These are phyloP conservation scores for Ciona savignyi DNA, from an alignment of 23 tunicate genomes.

Conservation along the genomic window DNA sequence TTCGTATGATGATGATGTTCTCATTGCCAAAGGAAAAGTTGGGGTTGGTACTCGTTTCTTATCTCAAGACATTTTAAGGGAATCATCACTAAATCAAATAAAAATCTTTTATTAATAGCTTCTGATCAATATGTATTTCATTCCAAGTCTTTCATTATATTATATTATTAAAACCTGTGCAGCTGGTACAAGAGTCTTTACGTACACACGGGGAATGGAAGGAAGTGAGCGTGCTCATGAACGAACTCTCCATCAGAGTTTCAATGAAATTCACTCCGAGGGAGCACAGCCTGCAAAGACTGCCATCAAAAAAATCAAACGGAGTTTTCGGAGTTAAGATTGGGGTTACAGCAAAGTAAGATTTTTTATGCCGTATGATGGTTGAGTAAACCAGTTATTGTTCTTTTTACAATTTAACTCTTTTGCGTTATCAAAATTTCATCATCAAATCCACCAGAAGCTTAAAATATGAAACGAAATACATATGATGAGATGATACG, in stretches of 20 bases:
- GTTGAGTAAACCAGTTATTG: too few species aligned
- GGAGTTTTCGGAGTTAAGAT: slow-evolving; percentile 87
- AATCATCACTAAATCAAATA: too few species aligned
- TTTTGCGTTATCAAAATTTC: too few species aligned
- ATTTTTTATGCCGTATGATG: background rate
- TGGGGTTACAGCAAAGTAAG: slow-evolving; percentile 60
- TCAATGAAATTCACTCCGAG: slow-evolving; percentile 75
- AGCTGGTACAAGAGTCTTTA: slow-evolving; percentile 65
- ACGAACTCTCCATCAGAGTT: slow-evolving; percentile 57
- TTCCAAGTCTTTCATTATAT: too few species aligned
- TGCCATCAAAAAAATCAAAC: slow-evolving; percentile 60
- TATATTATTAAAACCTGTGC: too few species aligned
- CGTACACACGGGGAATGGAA: slow-evolving; percentile 61
- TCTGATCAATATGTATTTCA: too few species aligned
- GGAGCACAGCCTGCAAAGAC: slow-evolving; percentile 70
- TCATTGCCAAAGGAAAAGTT: slow-evolving; percentile 85
- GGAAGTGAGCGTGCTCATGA: slow-evolving; percentile 57
- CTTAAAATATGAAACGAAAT: too few species aligned
- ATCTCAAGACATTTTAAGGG: background rate
- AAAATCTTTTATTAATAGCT: too few species aligned
- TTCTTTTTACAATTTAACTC: too few species aligned
- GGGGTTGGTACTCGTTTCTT: slow-evolving; percentile 18
- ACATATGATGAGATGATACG: too few species aligned
- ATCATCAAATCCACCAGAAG: too few species aligned
- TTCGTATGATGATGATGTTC: slow-evolving; percentile 56